Percentiles rank a stretch among this genome's conserved stretches.
Conservation (phyloP, 2,797 vertebrate genomes). For the Silurus lanzhouensis region DNA sequence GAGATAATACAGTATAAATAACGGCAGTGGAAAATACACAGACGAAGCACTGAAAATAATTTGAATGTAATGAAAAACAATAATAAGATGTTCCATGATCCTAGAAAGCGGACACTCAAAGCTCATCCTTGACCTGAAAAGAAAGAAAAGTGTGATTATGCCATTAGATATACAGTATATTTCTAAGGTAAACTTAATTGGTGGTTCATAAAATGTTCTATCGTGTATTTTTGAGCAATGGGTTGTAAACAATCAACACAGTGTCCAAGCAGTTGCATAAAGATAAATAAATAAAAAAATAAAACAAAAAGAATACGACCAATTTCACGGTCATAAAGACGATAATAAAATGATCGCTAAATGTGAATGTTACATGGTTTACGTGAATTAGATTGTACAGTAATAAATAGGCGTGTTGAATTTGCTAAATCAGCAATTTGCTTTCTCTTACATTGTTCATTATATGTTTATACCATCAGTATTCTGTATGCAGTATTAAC, state of each 20-base stretch:
- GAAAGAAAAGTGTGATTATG: background rate
- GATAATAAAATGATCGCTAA: constrained; percentile 8
- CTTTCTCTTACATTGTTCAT: background rate
- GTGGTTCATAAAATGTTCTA: constrained; percentile 2
- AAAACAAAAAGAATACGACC: background rate
- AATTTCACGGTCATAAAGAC: constrained; percentile 16
- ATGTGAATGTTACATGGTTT: constrained; percentile 15
- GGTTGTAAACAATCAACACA: background rate
- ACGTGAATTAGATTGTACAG: constrained; percentile 5
- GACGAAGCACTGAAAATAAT: constrained; percentile 44
- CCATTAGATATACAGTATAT: background rate
- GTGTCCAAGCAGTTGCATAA: background rate
- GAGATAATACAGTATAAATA: constrained; percentile 38
- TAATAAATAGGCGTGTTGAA: background rate
- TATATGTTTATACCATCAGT: too few relatives aligned
- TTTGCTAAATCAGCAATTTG: background rate
- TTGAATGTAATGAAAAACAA: background rate
- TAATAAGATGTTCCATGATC: constrained; percentile 17
- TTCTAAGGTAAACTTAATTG: background rate
- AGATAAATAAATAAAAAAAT: too few relatives aligned
- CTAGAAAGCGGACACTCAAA: constrained; percentile 54
- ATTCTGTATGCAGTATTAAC: background rate
- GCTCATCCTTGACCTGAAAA: constrained; percentile 62
- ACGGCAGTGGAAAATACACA: constrained; percentile 6
- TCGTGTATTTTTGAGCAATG: background rate